Percentiles rank a stretch among this genome's conserved stretches.
Conservation (phyloP, 2,797 vertebrate species). For the Pseudomugil gertrudae region DNA sequence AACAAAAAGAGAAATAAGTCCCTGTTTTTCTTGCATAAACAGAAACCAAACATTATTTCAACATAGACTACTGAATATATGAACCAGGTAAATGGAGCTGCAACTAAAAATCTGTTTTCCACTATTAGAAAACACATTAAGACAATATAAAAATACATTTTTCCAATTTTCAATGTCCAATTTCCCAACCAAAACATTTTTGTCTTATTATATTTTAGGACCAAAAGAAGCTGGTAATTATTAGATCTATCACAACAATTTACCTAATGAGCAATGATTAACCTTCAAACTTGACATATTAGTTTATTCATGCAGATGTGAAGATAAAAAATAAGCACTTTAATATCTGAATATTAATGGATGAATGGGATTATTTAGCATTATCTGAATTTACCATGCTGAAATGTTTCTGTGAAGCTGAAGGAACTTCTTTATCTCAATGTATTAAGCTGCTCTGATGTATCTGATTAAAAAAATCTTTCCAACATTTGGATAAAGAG, state of each 20-base stretch:
- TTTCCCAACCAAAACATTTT: not conserved
- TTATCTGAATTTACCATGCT: not conserved
- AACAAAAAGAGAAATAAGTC: slow-evolving; percentile 21
- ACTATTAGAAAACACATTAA: not conserved
- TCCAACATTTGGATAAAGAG: not conserved
- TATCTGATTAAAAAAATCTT: not conserved
- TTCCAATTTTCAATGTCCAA: no score
- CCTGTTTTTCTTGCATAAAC: not conserved
- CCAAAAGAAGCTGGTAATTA: not conserved
- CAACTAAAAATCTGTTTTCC: not conserved
- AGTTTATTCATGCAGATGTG: not conserved
- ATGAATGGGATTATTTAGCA: not conserved
- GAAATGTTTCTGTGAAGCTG: no score
- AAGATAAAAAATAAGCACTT: not conserved
- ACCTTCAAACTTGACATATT: not conserved
- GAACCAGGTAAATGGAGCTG: not conserved
- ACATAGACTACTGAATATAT: not conserved
- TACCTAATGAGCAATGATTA: not conserved
- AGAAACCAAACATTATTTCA: no score
- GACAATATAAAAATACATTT: not conserved
- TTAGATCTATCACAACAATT: not conserved
- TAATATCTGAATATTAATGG: not conserved
- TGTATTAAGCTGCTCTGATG: not conserved
- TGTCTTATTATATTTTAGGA: not conserved
- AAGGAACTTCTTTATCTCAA: not conserved